Conservation (phyloP, 1,140 invertebrate species). For the Leptopilina clavipes region DNA sequence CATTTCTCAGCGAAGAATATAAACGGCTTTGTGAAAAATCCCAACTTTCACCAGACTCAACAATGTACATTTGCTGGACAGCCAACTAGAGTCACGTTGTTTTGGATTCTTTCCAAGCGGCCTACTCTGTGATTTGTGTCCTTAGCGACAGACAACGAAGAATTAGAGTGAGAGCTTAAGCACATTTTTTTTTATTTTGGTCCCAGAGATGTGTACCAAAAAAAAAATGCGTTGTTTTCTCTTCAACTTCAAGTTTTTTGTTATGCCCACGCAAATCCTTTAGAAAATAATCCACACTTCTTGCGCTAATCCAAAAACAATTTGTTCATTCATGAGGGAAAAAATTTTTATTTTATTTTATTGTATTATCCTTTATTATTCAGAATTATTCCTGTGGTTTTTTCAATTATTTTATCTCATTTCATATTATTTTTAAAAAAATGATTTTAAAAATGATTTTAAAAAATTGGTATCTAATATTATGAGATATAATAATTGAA, state of each 20-base stretch:
- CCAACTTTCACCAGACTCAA: conserved; percentile 23
- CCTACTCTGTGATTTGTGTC: conserved; percentile 53
- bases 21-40: conserved; percentile 31
- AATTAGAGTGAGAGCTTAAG: conserved; percentile 55
- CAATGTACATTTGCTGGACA: conserved; percentile 19
- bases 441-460: too few species aligned
- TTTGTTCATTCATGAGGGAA: background rate
- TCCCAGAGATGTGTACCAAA: conserved; percentile 38
- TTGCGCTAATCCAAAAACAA: background rate
- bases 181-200: conserved; percentile 49
- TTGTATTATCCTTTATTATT: too few species aligned
- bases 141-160: conserved; percentile 43
- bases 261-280: background rate
- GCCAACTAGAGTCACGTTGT: conserved; percentile 48
- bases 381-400: too few species aligned
- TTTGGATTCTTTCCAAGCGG: conserved; percentile 58
- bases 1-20: conserved; percentile 37
- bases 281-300: background rate
- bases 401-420: too few species aligned
- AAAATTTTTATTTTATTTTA: too few species aligned
- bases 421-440: too few species aligned
- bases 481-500: too few species aligned
- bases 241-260: background rate
- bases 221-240: conserved; percentile 15
- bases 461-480: too few species aligned